Evolutionary conservation across 2,797 vertebrate species (phyloP).

Genomic region (Lacerta agilis): DNA sequence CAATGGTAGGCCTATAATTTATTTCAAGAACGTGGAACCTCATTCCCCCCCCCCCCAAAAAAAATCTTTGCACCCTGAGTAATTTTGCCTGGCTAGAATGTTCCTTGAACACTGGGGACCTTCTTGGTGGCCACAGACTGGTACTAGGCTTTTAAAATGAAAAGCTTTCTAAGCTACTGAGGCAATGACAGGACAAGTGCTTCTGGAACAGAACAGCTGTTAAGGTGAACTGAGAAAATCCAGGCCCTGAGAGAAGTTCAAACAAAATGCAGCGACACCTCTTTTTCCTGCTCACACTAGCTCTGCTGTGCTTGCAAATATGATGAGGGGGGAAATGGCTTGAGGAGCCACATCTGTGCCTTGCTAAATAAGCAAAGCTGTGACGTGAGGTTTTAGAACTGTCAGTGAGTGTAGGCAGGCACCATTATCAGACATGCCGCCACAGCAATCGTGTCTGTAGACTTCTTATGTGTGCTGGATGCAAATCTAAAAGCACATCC

Average conservation of each 20-base stretch:
- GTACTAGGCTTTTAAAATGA: neutral
- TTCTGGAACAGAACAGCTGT: slow-evolving; percentile 1
- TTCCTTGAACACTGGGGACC: too few species aligned
- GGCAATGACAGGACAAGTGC: slow-evolving; percentile 61
- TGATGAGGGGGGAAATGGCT: neutral
- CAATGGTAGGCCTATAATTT: neutral
- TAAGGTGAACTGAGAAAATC: neutral
- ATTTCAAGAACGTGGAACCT: too few species aligned
- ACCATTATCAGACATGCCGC: rapidly evolving
- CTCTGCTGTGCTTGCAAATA: neutral
- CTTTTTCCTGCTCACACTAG: neutral
- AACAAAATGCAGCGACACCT: neutral
- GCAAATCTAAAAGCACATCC: neutral
- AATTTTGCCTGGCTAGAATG: too few species aligned
- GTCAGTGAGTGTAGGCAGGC: neutral
- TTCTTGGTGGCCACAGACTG: too few species aligned
- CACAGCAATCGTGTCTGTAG: too few species aligned
- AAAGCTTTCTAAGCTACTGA: slow-evolving; percentile 24
- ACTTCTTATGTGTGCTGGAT: rapidly evolving
- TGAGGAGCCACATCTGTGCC: neutral
- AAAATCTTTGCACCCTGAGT: too few species aligned
- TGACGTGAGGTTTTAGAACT: neutral
- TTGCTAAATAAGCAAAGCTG: neutral
- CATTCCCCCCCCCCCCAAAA: too few species aligned
- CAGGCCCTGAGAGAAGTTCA: neutral